Percentiles rank a stretch among this genome's conserved stretches.
phyloP scores from a whole-genome alignment of 1,140 invertebrate species.

The Hyles vespertilio region DNA sequence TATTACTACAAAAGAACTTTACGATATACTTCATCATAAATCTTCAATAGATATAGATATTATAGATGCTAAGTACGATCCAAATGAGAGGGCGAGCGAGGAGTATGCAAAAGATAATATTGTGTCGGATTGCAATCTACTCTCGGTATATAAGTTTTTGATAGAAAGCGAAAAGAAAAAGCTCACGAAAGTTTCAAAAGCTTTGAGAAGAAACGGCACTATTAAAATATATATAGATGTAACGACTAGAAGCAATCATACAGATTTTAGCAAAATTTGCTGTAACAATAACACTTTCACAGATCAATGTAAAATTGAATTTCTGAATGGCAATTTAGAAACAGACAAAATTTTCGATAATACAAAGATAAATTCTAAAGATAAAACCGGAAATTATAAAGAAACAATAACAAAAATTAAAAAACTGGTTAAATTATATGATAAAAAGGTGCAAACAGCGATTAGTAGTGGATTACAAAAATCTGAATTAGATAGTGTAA shows the following conservation, averaged over 20 bases:
- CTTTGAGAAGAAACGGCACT: slow-evolving; percentile 33
- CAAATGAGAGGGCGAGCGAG: slow-evolving; percentile 19
- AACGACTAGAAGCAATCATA: slow-evolving; percentile 23
- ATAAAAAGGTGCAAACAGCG: slow-evolving; percentile 10
- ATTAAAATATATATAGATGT: slow-evolving; percentile 56
- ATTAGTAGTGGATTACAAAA: no score
- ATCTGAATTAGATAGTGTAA: no score
- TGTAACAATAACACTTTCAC: slow-evolving; percentile 28
- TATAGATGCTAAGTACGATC: slow-evolving; percentile 35
- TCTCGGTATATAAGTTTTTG: slow-evolving; percentile 48
- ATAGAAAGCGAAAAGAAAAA: slow-evolving; percentile 35
- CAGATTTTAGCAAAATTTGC: slow-evolving; percentile 39
- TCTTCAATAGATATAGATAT: slow-evolving; percentile 48
- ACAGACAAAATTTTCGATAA: slow-evolving; percentile 2
- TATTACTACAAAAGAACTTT: slow-evolving; percentile 28
- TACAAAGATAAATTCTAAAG: neutral
- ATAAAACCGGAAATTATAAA: slow-evolving; percentile 17
- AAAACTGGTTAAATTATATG: slow-evolving; percentile 23
- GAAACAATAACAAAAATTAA: slow-evolving; percentile 38
- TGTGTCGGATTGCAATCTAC: slow-evolving; percentile 40
- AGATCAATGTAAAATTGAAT: slow-evolving; percentile 20
- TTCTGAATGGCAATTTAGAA: slow-evolving; percentile 4
- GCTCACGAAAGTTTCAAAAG: slow-evolving; percentile 39
- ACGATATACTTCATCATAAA: slow-evolving; percentile 28
- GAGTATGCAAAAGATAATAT: slow-evolving; percentile 12